Base-by-base conservation (phyloP, 1,140 invertebrate genomes). In the Hypothenemus hampei region DNA sequence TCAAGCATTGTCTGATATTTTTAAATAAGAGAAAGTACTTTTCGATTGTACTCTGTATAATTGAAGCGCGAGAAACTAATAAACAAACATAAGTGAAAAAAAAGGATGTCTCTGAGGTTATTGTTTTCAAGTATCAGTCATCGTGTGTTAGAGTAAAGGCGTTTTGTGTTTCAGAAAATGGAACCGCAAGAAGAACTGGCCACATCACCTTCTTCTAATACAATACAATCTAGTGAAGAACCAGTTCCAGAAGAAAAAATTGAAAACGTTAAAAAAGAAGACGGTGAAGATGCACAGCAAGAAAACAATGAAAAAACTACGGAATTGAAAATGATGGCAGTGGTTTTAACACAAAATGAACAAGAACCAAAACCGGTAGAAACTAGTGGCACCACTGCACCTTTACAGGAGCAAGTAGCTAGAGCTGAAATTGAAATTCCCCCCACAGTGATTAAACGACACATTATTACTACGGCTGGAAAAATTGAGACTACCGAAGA, bases 401-500 rank as follows among this genome's bases (percentile, higher is more conserved):
- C n/a, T n/a, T n/a, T n/a, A n/a, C n/a, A n/a, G n/a, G 26, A 29
- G n/a, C 26, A 29, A 29, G 26, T 29, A 6, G 26, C 6, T 7
- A 6, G n/a, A 29, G 26, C 6, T n/a, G 26, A 16, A 8, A 37
- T 16, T 7, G 8, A 11, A 18, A 10, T 37, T 16, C 40, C 48
- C n/a, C 50, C 54, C 10, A 51, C 47, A 15, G 59, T 61, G 6
- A 64, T 61, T n/a, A 62, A 41, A 41, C 29, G 65, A 35, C 50
- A 63, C 45, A 54, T 63, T 5, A 57, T 67, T 7, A 65, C 64
- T 4, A 57, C 60, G 0, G 46, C 61, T 4, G 64, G 47, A 7
- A 57, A 33, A 37, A 61, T 65, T 13, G 65, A 62, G 44, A 61
- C 59, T 3, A 47, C 59, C 3, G 63, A 65, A 37, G 63, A 65